A percentile compares a stretch with the other conserved stretches of the same genome.
These are phyloP conservation scores for Semaprochilodus insignis DNA, from an alignment of 2,797 vertebrate genomes.

Conservation along the genomic window DNA sequence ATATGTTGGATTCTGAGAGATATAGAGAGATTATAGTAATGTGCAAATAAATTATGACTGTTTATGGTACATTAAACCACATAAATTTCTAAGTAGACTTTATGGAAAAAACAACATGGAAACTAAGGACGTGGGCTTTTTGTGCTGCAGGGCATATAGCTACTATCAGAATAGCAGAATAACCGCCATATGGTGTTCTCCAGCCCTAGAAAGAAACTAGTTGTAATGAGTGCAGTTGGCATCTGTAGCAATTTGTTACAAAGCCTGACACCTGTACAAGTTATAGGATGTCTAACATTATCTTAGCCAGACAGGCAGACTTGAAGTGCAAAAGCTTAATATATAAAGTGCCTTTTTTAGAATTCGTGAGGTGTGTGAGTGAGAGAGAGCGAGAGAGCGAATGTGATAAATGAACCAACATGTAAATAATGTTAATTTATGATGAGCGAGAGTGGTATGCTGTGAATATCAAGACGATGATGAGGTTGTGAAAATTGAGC, in stretches of 20 bases:
- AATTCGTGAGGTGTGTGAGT: not conserved
- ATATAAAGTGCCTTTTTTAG: constrained; percentile 24
- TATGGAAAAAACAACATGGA: too few relatives aligned
- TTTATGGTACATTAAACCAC: too few relatives aligned
- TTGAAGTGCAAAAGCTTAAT: constrained; percentile 37
- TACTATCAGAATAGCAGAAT: not conserved
- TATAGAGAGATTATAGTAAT: too few relatives aligned
- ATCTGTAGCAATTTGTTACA: constrained; percentile 13
- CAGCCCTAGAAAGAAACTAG: not conserved
- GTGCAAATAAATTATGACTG: too few relatives aligned
- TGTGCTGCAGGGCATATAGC: too few relatives aligned
- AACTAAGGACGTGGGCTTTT: too few relatives aligned
- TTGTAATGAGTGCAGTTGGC: constrained; percentile 10
- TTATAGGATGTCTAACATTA: not conserved
- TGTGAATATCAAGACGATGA: constrained; percentile 28
- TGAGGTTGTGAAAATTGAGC: constrained; percentile 32
- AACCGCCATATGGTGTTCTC: not conserved
- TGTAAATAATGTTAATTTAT: constrained; percentile 46
- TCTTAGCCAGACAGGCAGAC: constrained; percentile 7
- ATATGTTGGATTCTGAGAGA: too few relatives aligned
- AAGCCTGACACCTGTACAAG: not conserved
- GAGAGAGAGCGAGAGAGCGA: constrained; percentile 12
- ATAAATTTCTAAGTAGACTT: too few relatives aligned
- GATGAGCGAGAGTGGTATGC: constrained; percentile 14
- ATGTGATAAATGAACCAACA: not conserved